Percentiles rank a stretch among this genome's conserved stretches.
Evolutionary conservation across 2,797 vertebrate genomes (phyloP).

Genomic region (Cacajao melanocephalus): DNA sequence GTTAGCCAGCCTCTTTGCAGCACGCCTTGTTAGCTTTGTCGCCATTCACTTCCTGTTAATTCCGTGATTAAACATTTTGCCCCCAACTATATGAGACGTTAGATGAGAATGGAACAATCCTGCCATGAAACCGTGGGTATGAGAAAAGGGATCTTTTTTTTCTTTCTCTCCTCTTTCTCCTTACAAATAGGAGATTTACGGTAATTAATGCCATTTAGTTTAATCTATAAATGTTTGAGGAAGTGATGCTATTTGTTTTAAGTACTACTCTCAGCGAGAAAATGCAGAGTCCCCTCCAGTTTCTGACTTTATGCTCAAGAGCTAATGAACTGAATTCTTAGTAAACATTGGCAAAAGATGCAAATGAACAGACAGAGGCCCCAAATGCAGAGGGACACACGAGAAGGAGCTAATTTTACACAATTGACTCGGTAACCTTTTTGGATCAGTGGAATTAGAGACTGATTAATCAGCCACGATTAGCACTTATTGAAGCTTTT

Average conservation of each 20-base stretch:
- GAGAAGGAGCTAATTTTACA: conserved; percentile 89
- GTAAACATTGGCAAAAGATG: conserved; percentile 86
- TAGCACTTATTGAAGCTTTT: conserved; percentile 89
- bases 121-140: conserved; percentile 57
- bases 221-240: conserved; percentile 81
- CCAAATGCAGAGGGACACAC: conserved; percentile 85
- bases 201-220: conserved; percentile 83
- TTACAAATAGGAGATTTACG: conserved; percentile 75
- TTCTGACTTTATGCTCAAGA: conserved; percentile 84
- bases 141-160: conserved; percentile 51
- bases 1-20: conserved; percentile 48
- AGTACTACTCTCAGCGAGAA: conserved; percentile 80
- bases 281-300: conserved; percentile 82
- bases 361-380: conserved; percentile 85
- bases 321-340: conserved; percentile 86
- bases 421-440: conserved; percentile 91
- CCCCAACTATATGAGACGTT: conserved; percentile 62
- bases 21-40: conserved; percentile 65
- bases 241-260: conserved; percentile 81
- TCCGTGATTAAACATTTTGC: conserved; percentile 73
- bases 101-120: conserved; percentile 35
- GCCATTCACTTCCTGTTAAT: conserved; percentile 64
- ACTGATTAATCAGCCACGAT: conserved; percentile 93
- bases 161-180: neutral
- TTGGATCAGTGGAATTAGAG: conserved; percentile 90